These are phyloP conservation scores for Oncorhynchus masou DNA, from an alignment of 2,113 vertebrate genomes.

Conservation along the genomic window DNA sequence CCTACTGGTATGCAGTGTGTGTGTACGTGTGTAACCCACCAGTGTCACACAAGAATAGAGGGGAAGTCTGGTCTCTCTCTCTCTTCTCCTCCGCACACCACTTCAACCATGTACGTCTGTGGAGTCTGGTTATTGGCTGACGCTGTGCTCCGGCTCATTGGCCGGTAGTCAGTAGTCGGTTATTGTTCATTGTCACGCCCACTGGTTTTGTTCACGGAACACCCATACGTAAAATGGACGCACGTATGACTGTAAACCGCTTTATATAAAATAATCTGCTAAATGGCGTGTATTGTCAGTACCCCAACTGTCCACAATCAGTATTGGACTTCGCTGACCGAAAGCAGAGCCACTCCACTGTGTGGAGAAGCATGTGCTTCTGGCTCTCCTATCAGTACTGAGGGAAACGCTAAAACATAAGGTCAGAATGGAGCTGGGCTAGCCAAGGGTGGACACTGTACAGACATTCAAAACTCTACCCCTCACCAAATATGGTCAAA, in stretches of 20 bases:
- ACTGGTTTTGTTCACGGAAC: conserved; percentile 5
- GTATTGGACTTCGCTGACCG: not conserved
- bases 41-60: conserved; percentile 45
- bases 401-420: not conserved
- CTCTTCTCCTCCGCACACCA: not conserved
- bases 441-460: not conserved
- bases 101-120: not conserved
- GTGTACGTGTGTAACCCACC: conserved; percentile 15
- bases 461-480: conserved; percentile 24
- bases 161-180: not conserved
- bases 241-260: too few species aligned
- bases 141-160: conserved; percentile 19
- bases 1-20: conserved; percentile 13
- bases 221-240: too few species aligned
- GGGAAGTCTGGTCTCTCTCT: conserved; percentile 23
- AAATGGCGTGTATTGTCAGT: not conserved
- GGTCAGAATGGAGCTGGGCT: conserved; percentile 7
- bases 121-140: conserved; percentile 29
- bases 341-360: not conserved
- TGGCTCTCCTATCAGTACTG: not conserved
- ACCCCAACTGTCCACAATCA: conserved; percentile 10
- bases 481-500: conserved; percentile 45
- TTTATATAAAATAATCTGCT: too few species aligned
- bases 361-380: not conserved
- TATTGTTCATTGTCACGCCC: not conserved